These are phyloP conservation scores for Gorsachius goisagi DNA, from an alignment of 2,113 vertebrate species.

Conservation along the genomic window DNA sequence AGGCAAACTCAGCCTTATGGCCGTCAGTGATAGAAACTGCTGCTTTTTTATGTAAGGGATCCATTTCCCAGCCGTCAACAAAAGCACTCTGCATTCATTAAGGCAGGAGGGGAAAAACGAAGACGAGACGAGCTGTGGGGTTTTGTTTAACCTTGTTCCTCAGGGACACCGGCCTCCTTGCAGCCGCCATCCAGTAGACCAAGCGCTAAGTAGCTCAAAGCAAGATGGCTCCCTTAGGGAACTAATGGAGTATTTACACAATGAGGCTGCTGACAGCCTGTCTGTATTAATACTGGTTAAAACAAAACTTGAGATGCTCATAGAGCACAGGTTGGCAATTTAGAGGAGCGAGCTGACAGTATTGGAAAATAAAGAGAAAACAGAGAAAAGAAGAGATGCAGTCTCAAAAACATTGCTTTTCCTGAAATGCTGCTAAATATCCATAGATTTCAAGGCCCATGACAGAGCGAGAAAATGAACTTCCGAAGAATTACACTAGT, in stretches of 20 bases:
- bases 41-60: background rate
- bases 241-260: background rate
- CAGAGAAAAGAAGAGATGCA: background rate
- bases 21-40: background rate
- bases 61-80: background rate
- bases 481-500: background rate
- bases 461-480: background rate
- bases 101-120: background rate
- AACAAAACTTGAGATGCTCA: constrained; percentile 25
- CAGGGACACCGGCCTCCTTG: background rate
- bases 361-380: background rate
- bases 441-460: background rate
- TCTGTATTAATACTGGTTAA: constrained; percentile 40
- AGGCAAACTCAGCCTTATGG: background rate
- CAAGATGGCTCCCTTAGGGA: constrained; percentile 11
- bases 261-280: background rate
- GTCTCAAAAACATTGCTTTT: background rate
- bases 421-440: background rate
- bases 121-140: background rate
- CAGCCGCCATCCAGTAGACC: background rate
- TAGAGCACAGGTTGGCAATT: constrained; percentile 26
- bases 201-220: constrained; percentile 39
- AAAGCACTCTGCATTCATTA: constrained; percentile 21
- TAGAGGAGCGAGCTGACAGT: background rate
- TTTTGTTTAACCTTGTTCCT: constrained; percentile 38